phyloP scores from a whole-genome alignment of 1,140 invertebrate genomes.

The Steinernema feltiae region DNA sequence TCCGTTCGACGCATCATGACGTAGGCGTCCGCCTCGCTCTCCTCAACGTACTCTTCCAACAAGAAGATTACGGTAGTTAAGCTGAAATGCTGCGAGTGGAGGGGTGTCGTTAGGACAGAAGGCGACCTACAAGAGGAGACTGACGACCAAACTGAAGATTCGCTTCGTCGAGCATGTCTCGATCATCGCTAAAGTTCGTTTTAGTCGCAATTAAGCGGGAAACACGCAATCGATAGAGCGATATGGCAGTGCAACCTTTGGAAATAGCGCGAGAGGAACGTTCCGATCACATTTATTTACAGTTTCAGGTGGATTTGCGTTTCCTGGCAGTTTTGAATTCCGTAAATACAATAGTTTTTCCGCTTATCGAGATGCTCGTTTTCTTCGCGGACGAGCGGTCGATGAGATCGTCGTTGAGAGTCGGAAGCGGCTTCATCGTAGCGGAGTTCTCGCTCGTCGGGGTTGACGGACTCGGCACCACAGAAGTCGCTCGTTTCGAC shows the following conservation, averaged over 20 bases:
- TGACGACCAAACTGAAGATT: constrained; percentile 3
- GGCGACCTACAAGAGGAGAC: neutral
- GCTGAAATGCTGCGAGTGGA: neutral
- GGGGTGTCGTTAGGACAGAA: neutral
- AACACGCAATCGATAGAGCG: no score
- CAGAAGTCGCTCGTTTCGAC: neutral
- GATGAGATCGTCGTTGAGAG: constrained; percentile 17
- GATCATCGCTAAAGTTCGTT: constrained; percentile 11
- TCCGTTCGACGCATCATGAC: neutral
- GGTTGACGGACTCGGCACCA: constrained; percentile 4
- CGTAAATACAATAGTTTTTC: neutral
- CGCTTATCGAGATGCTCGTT: neutral
- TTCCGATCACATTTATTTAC: neutral
- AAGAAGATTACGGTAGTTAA: constrained; percentile 19
- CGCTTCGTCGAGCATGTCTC: constrained; percentile 16
- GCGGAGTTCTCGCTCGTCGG: constrained; percentile 13
- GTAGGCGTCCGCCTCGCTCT: neutral
- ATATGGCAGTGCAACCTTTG: neutral
- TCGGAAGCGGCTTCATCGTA: constrained; percentile 10
- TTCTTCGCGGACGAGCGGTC: constrained; percentile 25
- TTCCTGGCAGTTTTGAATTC: neutral
- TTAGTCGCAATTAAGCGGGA: no score
- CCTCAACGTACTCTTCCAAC: constrained; percentile 19
- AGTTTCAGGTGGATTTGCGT: neutral
- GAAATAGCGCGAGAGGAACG: neutral